phyloP scores from a whole-genome alignment of 2,797 vertebrate genomes.

The Hypotaenidia okinawae region DNA sequence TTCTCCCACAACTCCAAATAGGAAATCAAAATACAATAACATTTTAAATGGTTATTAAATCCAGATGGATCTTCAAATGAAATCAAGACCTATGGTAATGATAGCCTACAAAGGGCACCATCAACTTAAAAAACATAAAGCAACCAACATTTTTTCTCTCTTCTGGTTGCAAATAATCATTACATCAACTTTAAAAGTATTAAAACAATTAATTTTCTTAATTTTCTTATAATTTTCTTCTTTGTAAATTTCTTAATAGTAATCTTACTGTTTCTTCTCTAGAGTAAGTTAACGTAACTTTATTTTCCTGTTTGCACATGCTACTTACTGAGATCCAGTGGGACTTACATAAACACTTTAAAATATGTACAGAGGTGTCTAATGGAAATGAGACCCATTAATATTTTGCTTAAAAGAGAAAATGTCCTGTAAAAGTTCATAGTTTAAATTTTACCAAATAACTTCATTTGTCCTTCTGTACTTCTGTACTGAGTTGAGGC shows the following conservation, averaged over 20 bases:
- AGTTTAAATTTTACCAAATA: not conserved
- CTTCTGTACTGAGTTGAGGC: not conserved
- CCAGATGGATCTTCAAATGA: conserved; percentile 60
- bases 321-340: not conserved
- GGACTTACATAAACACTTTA: not conserved
- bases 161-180: not conserved
- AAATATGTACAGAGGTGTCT: not conserved
- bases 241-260: not conserved
- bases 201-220: not conserved
- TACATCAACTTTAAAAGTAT: not conserved
- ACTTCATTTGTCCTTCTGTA: not conserved
- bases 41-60: conserved; percentile 63
- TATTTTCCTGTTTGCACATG: not conserved
- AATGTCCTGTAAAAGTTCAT: not conserved
- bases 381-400: not conserved
- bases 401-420: not conserved
- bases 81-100: conserved; percentile 19
- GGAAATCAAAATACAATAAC: conserved; percentile 51
- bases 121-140: not conserved
- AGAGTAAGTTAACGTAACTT: not conserved
- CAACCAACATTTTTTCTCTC: not conserved
- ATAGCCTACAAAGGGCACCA: not conserved
- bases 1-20: conserved; percentile 34
- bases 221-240: not conserved
- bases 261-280: not conserved